Evolutionary conservation across 1,140 invertebrate species (phyloP).

Genomic region (Coenobita brevimanus): DNA sequence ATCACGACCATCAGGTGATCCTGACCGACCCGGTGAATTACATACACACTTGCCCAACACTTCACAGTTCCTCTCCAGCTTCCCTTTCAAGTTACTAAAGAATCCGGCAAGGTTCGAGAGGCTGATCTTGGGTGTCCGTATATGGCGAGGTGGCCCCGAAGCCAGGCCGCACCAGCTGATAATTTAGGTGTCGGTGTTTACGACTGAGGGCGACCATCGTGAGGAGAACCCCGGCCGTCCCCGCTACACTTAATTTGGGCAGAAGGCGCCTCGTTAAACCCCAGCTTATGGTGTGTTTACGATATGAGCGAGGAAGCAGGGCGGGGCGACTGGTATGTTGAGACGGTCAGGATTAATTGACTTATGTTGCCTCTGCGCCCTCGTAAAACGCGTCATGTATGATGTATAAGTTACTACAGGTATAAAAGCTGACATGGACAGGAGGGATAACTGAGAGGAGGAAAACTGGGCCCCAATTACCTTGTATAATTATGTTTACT

Average conservation of each 20-base stretch:
- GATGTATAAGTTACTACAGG: background rate
- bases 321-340: background rate
- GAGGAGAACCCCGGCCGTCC: background rate
- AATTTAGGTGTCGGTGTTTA: constrained; percentile 27
- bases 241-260: constrained; percentile 1
- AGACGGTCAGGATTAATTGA: too few species aligned
- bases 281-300: background rate
- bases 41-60: too few species aligned
- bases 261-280: constrained; percentile 16
- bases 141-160: background rate
- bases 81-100: too few species aligned
- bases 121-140: background rate
- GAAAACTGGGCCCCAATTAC: too few species aligned
- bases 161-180: constrained; percentile 13
- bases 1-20: too few species aligned
- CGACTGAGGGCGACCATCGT: background rate
- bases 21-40: too few species aligned
- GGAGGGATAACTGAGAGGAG: too few species aligned
- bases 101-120: too few species aligned
- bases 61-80: too few species aligned
- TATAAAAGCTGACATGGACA: too few species aligned
- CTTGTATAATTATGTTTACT: too few species aligned
- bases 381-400: background rate
- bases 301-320: background rate
- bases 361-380: background rate